phyloP scores from a whole-genome alignment of 2,113 vertebrate genomes.

The Penelope pileata region DNA sequence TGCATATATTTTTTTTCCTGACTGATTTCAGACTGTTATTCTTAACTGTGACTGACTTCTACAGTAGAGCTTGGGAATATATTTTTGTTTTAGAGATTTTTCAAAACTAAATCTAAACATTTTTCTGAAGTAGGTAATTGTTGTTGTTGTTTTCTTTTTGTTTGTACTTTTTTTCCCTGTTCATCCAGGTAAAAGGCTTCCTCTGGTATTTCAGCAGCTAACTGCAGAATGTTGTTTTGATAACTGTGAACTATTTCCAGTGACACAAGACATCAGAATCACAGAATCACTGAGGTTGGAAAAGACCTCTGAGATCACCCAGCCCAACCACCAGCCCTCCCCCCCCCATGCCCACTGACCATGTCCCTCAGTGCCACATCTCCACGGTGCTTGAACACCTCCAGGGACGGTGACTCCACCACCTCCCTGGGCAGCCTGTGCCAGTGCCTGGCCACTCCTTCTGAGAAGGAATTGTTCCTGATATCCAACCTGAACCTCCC shows the following conservation, averaged over 20 bases:
- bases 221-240: neutral
- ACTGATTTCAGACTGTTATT: neutral
- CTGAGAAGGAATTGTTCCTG: too few species aligned
- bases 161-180: neutral
- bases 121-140: neutral
- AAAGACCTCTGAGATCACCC: too few species aligned
- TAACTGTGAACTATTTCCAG: neutral
- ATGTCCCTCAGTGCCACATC: too few species aligned
- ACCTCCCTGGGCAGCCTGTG: too few species aligned
- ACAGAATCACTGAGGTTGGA: too few species aligned
- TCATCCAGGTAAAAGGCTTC: neutral
- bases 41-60: neutral
- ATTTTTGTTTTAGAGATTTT: neutral
- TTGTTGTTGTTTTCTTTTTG: neutral
- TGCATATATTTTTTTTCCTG: neutral
- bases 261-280: neutral
- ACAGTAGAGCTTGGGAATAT: neutral
- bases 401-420: too few species aligned
- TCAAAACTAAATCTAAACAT: neutral
- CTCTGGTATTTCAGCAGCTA: neutral
- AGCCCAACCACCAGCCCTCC: too few species aligned
- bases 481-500: too few species aligned
- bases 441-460: too few species aligned
- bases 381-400: too few species aligned
- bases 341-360: too few species aligned